These are phyloP conservation scores for Cheiracanthium punctorium DNA, from an alignment of 2,888 invertebrate species.

Conservation along the genomic window DNA sequence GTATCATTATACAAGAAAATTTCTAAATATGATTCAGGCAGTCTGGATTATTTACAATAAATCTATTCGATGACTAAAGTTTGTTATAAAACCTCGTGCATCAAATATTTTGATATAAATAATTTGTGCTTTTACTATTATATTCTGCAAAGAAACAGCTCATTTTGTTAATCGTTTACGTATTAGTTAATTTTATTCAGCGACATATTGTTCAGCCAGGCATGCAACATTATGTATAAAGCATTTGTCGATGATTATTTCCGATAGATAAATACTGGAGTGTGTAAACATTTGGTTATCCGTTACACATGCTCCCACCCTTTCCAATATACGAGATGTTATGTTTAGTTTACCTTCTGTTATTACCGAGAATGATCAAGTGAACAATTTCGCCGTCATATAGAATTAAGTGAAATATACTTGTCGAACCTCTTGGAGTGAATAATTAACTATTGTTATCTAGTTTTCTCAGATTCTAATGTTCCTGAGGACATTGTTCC, in stretches of 20 bases:
- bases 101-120: too few species aligned
- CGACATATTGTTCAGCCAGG: background rate
- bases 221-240: background rate
- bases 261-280: conserved; percentile 9
- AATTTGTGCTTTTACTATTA: too few species aligned
- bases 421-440: background rate
- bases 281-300: conserved; percentile 23
- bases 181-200: background rate
- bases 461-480: background rate
- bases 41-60: too few species aligned
- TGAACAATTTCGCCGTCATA: background rate
- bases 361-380: background rate
- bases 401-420: background rate
- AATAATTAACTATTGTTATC: conserved; percentile 23
- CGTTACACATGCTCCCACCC: background rate
- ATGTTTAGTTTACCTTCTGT: background rate
- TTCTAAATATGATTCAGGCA: too few species aligned
- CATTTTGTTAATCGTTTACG: too few species aligned
- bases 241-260: conserved; percentile 30
- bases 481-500: conserved; percentile 2
- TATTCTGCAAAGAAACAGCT: too few species aligned
- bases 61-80: too few species aligned
- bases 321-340: background rate
- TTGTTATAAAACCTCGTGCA: too few species aligned
- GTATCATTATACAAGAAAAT: too few species aligned